phyloP scores from a whole-genome alignment of 2,113 vertebrate genomes.

The Syngnathoides biaculeatus region DNA sequence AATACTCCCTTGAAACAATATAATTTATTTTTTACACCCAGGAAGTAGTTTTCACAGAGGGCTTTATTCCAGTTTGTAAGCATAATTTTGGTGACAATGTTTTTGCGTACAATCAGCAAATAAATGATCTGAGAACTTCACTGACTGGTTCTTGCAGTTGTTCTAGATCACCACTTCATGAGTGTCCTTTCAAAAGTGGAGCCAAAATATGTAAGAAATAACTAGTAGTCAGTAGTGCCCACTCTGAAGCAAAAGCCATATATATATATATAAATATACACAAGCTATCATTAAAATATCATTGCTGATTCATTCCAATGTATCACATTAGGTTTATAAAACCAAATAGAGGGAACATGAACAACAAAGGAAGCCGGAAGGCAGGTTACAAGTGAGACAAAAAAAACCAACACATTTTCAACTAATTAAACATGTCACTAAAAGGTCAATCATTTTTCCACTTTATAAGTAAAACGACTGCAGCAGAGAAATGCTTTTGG shows the following conservation, averaged over 20 bases:
- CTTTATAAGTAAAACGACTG: background rate
- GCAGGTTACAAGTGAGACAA: background rate
- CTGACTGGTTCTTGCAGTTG: background rate
- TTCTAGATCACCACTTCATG: background rate
- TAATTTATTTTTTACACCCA: background rate
- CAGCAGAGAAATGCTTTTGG: background rate
- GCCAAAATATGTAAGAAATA: background rate
- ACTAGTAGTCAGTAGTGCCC: conserved; percentile 31
- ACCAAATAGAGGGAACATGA: background rate
- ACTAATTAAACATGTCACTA: background rate
- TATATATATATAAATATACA: too few relatives aligned
- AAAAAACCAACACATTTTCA: background rate
- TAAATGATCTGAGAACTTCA: conserved; percentile 34
- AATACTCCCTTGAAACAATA: background rate
- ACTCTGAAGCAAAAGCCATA: conserved; percentile 16
- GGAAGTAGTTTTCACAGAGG: conserved; percentile 21
- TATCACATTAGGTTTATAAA: background rate
- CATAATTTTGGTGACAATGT: conserved; percentile 7
- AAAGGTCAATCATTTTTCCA: background rate
- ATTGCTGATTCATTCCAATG: conserved; percentile 1
- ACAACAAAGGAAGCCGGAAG: background rate
- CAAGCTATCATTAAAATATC: too few relatives aligned
- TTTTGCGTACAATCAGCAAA: conserved; percentile 35
- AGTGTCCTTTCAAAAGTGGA: background rate
- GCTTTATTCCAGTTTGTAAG: conserved; percentile 20